These are phyloP conservation scores for Nicator chloris DNA, from an alignment of 2,113 vertebrate genomes.

Conservation along the genomic window DNA sequence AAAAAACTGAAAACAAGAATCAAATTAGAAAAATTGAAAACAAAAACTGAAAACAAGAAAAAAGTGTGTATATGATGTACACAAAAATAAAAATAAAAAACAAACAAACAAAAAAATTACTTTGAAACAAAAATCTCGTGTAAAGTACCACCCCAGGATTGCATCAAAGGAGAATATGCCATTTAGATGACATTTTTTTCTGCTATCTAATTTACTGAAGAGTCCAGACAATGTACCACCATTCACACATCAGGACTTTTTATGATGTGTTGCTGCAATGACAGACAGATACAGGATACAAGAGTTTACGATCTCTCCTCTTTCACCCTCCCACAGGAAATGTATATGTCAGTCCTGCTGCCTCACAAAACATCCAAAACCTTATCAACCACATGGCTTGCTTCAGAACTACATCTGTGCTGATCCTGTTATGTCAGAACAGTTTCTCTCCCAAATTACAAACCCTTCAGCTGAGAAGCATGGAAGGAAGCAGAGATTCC, in stretches of 20 bases:
- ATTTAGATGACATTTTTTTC: constrained; percentile 12
- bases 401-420: not conserved
- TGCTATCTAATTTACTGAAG: constrained; percentile 2
- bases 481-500: not conserved
- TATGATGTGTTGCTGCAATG: not conserved
- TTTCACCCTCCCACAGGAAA: not conserved
- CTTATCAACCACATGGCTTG: not conserved
- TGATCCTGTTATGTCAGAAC: accelerated
- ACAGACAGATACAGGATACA: not conserved
- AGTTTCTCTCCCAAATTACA: not conserved
- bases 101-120: not conserved
- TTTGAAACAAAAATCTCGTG: not conserved
- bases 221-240: not conserved
- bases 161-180: not conserved
- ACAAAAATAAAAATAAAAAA: not conserved
- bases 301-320: not conserved
- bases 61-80: not conserved
- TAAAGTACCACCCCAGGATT: not conserved
- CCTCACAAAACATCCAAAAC: not conserved
- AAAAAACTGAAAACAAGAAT: not conserved
- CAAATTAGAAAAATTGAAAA: too few relatives aligned
- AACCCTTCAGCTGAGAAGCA: not conserved
- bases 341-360: not conserved
- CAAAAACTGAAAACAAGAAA: not conserved
- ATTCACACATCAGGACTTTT: not conserved